Percentiles rank a stretch among this genome's conserved stretches.
phyloP scores from a whole-genome alignment of 2,797 vertebrate species.

The Gallinago stenura region DNA sequence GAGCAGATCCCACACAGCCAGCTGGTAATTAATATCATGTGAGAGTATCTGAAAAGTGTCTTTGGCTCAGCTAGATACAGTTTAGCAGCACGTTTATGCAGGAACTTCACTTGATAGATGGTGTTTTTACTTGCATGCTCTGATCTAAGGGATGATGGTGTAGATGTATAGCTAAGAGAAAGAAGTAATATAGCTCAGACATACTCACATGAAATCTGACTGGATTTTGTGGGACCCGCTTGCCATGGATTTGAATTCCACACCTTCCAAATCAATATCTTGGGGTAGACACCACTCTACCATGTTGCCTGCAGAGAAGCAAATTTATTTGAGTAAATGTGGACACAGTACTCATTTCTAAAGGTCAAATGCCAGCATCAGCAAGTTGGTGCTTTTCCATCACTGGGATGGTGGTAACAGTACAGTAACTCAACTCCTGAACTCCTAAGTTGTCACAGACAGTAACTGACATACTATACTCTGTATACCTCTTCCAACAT shows the following conservation, averaged over 20 bases:
- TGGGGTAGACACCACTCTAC: constrained; percentile 97
- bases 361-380: neutral
- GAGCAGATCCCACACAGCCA: neutral
- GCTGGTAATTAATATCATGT: neutral
- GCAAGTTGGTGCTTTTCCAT: neutral
- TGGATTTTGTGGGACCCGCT: constrained; percentile 96
- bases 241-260: constrained; percentile 99
- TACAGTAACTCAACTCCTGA: neutral
- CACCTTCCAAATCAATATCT: constrained; percentile 94
- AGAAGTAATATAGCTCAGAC: neutral
- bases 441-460: neutral
- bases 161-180: neutral
- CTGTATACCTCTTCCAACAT: neutral
- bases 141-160: neutral
- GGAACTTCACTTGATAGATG: neutral
- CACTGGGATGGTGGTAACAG: neutral
- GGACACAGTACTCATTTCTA: neutral
- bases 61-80: neutral
- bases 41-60: neutral
- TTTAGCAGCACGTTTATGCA: neutral
- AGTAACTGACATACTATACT: neutral
- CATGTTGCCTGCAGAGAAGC: constrained; percentile 89
- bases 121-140: neutral
- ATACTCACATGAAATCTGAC: constrained; percentile 95
- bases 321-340: neutral